Evolutionary conservation across 2,888 invertebrate genomes (phyloP).

Genomic region (Lasioglossum leucozonium): DNA sequence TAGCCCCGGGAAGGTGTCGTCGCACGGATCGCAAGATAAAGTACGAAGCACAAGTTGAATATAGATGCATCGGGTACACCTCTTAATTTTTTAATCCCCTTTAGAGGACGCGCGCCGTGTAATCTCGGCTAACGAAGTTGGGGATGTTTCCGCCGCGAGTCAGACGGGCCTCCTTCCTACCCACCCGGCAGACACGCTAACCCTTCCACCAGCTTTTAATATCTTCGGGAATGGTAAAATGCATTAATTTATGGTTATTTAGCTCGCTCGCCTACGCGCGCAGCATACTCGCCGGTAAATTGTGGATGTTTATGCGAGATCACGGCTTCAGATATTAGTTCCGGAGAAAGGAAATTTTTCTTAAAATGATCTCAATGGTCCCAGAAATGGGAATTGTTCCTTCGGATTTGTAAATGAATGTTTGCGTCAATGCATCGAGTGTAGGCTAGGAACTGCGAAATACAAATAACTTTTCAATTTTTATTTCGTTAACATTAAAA

Average conservation of each 20-base stretch:
- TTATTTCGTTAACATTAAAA: neutral
- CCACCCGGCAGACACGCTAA: neutral
- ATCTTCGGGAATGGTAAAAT: neutral
- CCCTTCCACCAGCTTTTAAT: constrained; percentile 1
- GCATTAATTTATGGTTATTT: constrained; percentile 8
- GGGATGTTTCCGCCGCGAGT: constrained; percentile 21
- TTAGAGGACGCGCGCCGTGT: constrained; percentile 32
- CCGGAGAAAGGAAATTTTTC: neutral
- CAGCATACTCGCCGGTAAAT: neutral
- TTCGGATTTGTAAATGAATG: neutral
- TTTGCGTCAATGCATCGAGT: neutral
- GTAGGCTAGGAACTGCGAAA: too few relatives aligned
- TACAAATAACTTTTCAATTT: neutral
- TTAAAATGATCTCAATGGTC: neutral
- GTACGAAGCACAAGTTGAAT: constrained; percentile 45
- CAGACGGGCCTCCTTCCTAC: neutral
- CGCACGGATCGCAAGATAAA: constrained; percentile 71
- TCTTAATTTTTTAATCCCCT: constrained; percentile 63
- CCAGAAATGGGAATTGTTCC: neutral
- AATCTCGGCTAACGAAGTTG: constrained; percentile 62
- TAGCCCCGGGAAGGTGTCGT: constrained; percentile 78
- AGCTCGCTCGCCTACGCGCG: neutral
- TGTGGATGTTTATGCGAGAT: neutral
- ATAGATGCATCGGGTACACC: constrained; percentile 58
- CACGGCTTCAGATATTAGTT: neutral